Evolutionary conservation across 2,113 vertebrate species (phyloP).

Genomic region (Pelodiscus sinensis): DNA sequence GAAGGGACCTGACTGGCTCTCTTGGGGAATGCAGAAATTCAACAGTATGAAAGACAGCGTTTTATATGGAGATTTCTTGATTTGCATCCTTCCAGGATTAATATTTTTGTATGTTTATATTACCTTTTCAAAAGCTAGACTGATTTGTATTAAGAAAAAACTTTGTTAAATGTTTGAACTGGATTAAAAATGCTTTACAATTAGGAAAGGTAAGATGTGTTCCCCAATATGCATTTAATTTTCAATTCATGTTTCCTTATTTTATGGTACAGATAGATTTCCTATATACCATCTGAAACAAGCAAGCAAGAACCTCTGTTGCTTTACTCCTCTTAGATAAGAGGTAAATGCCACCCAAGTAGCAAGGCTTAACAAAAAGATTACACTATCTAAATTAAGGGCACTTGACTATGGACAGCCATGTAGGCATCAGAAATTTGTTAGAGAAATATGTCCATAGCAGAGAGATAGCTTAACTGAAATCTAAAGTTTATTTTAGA

Average conservation of each 20-base stretch:
- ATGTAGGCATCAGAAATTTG: too few relatives aligned
- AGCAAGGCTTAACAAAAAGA: neutral
- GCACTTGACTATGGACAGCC: too few relatives aligned
- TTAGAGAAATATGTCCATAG: too few relatives aligned
- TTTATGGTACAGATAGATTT: neutral
- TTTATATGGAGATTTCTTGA: neutral
- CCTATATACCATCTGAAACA: neutral
- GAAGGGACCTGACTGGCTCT: neutral
- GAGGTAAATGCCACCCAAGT: neutral
- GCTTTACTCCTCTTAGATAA: neutral
- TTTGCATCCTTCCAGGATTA: neutral
- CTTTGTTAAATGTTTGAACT: neutral
- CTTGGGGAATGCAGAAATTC: neutral
- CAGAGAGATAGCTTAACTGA: neutral
- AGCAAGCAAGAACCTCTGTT: neutral
- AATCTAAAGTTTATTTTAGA: neutral
- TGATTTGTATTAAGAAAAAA: too few relatives aligned
- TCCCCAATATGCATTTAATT: neutral
- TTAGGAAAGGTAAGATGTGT: neutral
- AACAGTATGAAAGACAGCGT: neutral
- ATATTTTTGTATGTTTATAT: neutral
- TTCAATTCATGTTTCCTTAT: neutral
- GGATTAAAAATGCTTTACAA: neutral
- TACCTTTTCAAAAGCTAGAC: neutral
- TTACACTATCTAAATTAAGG: neutral